Percentiles rank a stretch among this genome's conserved stretches.
Evolutionary conservation across 2,888 invertebrate genomes (phyloP).

Genomic region (Pristionchus exspectatus): DNA sequence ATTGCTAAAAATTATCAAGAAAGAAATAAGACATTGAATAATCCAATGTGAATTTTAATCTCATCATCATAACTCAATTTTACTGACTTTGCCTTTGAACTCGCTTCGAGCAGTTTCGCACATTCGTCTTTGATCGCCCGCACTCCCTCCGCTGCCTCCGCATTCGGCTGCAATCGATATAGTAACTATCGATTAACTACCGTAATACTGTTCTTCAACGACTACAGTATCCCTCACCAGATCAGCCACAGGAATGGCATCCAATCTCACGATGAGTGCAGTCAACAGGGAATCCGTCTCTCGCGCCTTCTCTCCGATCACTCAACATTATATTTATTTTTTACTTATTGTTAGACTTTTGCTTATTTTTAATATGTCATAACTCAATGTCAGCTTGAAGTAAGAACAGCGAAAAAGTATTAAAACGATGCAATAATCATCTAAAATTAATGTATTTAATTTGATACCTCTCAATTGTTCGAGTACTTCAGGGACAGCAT

Average conservation of each 20-base stretch:
- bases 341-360: too few species aligned
- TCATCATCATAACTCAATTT: not conserved
- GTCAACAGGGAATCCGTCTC: slow-evolving; percentile 71
- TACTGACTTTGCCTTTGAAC: slow-evolving; percentile 58
- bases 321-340: slow-evolving; percentile 59
- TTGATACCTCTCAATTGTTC: slow-evolving; percentile 43
- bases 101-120: slow-evolving; percentile 64
- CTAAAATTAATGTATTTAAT: too few species aligned
- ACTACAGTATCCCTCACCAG: slow-evolving; percentile 17
- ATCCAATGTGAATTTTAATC: not conserved
- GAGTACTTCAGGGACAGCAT: slow-evolving; percentile 43
- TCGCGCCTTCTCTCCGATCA: slow-evolving; percentile 66
- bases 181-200: not conserved
- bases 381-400: too few species aligned
- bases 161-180: slow-evolving; percentile 16
- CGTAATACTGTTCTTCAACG: not conserved
- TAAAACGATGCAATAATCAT: too few species aligned
- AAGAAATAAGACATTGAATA: not conserved
- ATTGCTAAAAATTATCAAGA: too few species aligned
- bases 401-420: too few species aligned
- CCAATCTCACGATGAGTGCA: slow-evolving; percentile 66
- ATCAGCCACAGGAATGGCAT: slow-evolving; percentile 60
- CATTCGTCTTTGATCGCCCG: slow-evolving; percentile 67
- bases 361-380: too few species aligned
- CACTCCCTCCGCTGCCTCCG: slow-evolving; percentile 70